These are phyloP conservation scores for Sclerurus mexicanus DNA, from an alignment of 2,113 vertebrate genomes.

Conservation along the genomic window DNA sequence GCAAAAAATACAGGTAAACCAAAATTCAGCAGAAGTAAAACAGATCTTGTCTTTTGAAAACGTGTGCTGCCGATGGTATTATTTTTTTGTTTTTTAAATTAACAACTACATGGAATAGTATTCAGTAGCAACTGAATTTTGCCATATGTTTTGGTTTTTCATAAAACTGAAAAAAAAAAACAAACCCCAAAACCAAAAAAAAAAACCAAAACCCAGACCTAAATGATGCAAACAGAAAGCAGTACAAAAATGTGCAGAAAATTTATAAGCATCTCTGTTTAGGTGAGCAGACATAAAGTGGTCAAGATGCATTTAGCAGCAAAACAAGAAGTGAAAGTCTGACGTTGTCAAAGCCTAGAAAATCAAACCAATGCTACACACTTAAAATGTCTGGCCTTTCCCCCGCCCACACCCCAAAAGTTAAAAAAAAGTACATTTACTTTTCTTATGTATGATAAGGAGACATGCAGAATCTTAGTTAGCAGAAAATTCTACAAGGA, in stretches of 20 bases:
- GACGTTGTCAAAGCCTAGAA: not conserved
- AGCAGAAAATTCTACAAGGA: not conserved
- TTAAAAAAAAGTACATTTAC: not conserved
- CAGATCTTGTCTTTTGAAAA: not conserved
- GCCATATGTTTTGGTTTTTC: not conserved
- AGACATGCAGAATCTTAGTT: not conserved
- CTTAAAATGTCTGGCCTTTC: not conserved
- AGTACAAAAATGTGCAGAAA: not conserved
- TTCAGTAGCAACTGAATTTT: not conserved
- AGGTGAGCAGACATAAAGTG: not conserved
- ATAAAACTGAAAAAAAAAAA: not conserved
- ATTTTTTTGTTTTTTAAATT: not conserved
- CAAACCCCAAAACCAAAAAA: not conserved
- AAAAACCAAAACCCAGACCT: not conserved
- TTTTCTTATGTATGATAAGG: not conserved
- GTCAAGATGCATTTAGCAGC: not conserved
- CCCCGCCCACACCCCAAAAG: not conserved
- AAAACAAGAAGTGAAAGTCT: conserved; percentile 45
- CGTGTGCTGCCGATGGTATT: not conserved
- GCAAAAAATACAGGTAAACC: not conserved
- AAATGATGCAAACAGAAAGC: not conserved
- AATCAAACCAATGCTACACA: not conserved
- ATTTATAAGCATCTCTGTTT: not conserved
- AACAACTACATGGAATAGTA: not conserved
- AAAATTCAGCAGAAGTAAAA: not conserved